Conservation (phyloP, 2,797 vertebrate genomes). For the Parauchenoglanis ngamensis region DNA sequence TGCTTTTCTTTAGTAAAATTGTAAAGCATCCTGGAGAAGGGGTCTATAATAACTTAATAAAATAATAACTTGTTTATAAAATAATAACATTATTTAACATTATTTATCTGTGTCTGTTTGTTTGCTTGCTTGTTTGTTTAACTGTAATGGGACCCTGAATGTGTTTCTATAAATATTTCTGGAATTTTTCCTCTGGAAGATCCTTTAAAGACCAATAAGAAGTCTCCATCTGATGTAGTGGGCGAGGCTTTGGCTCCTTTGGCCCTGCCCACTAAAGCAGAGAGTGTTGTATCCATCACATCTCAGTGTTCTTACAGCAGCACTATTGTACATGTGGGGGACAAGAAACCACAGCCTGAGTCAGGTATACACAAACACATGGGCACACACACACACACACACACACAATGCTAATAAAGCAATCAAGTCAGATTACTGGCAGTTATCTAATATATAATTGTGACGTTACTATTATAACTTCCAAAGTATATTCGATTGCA, state of each 20-base stretch:
- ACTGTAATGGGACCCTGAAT: neutral
- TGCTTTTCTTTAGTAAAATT: neutral
- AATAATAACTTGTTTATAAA: too few species aligned
- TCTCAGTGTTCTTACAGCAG: constrained; percentile 98
- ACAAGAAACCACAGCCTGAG: constrained; percentile 90
- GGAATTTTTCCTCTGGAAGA: constrained; percentile 67
- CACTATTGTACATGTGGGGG: constrained; percentile 95
- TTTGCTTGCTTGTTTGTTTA: constrained; percentile 1
- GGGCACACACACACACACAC: constrained; percentile 19
- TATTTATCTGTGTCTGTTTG: neutral
- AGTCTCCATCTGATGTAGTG: constrained; percentile 66
- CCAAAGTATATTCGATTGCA: constrained; percentile 55
- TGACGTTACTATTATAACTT: neutral
- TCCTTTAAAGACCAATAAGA: constrained; percentile 65
- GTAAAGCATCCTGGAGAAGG: neutral
- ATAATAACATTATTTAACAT: too few species aligned
- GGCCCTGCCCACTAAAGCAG: constrained; percentile 85
- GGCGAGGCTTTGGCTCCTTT: constrained; percentile 78
- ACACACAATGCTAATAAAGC: neutral
- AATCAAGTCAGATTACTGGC: too few species aligned
- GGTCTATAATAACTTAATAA: too few species aligned
- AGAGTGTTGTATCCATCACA: constrained; percentile 90
- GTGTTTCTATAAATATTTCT: neutral
- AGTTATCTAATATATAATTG: neutral
- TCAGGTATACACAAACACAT: constrained; percentile 56